A percentile compares a stretch with the other conserved stretches of the same genome.
These are phyloP conservation scores for Vulpes ferrilata DNA, from an alignment of 2,113 vertebrate genomes.

Conservation along the genomic window DNA sequence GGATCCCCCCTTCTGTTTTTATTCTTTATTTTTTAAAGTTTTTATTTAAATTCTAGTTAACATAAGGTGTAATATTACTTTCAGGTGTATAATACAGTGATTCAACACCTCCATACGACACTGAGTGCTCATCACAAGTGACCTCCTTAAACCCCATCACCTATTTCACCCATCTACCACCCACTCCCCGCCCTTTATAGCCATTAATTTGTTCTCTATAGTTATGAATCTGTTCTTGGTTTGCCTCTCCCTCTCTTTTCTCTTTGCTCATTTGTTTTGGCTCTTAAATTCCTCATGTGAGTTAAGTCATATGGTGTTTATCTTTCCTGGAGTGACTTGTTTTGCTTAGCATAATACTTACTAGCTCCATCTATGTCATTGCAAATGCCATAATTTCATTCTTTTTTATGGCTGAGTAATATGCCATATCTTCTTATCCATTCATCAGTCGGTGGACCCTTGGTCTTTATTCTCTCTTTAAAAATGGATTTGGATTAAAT, in stretches of 20 bases:
- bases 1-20: not conserved
- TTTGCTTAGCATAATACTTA: not conserved
- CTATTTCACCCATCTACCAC: not conserved
- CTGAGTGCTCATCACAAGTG: not conserved
- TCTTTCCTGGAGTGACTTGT: not conserved
- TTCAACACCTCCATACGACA: not conserved
- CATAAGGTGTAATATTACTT: not conserved
- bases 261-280: not conserved
- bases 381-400: not conserved
- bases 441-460: not conserved
- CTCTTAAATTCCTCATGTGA: not conserved
- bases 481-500: not conserved
- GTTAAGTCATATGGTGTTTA: not conserved
- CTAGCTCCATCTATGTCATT: not conserved
- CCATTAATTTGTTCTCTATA: not conserved
- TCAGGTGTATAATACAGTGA: not conserved
- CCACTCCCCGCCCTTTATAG: not conserved
- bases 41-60: not conserved
- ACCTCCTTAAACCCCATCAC: not conserved
- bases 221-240: not conserved
- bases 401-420: not conserved
- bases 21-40: not conserved
- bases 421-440: not conserved
- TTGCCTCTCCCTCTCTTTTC: not conserved
- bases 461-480: conserved; percentile 8